Evolutionary conservation across 2,113 vertebrate species (phyloP).

Genomic region (Hyperoodon ampullatus): DNA sequence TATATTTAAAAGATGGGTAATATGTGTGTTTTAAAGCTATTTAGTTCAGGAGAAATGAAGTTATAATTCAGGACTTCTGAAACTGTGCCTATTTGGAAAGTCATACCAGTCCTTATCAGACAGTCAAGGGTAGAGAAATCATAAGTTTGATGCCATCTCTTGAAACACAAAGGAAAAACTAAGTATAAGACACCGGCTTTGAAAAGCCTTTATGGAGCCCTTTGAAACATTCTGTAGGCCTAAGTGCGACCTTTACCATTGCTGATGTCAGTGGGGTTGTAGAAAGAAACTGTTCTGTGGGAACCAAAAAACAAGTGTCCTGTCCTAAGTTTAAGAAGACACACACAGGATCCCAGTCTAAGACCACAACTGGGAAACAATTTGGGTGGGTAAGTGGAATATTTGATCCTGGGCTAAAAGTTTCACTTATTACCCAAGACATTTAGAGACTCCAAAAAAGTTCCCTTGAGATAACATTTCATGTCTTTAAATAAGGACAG

Average conservation of each 20-base stretch:
- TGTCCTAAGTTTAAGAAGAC: constrained; percentile 51
- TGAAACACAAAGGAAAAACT: neutral
- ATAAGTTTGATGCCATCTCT: neutral
- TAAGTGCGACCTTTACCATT: neutral
- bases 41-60: neutral
- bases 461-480: constrained; percentile 75
- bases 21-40: neutral
- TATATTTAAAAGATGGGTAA: neutral
- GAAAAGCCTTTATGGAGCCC: neutral
- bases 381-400: constrained; percentile 60
- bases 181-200: neutral
- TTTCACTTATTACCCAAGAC: constrained; percentile 69
- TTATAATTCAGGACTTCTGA: neutral
- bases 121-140: neutral
- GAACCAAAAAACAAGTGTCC: constrained; percentile 46
- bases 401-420: constrained; percentile 57
- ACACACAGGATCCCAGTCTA: constrained; percentile 38
- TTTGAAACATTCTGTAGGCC: neutral
- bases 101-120: neutral
- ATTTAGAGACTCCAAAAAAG: constrained; percentile 65
- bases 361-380: constrained; percentile 54
- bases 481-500: constrained; percentile 73
- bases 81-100: neutral
- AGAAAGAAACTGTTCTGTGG: constrained; percentile 26
- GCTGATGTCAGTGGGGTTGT: neutral